A percentile compares a stretch with the other conserved stretches of the same genome.
Conservation (phyloP, 2,797 vertebrate species). For the Linurgus olivaceus region DNA sequence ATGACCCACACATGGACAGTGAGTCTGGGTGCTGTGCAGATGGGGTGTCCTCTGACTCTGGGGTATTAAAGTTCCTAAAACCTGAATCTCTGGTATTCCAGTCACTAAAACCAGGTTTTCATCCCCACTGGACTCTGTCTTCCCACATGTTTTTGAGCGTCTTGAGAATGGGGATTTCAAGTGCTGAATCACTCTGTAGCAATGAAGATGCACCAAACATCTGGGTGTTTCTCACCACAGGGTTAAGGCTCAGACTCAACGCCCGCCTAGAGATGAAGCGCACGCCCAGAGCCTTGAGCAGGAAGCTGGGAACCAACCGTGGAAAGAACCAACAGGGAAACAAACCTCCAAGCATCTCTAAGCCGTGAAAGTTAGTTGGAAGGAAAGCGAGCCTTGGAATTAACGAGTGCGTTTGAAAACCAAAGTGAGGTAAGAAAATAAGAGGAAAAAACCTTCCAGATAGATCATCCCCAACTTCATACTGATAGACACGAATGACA, state of each 20-base stretch:
- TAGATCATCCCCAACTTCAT: slow-evolving; percentile 98
- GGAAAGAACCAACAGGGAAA: slow-evolving; percentile 23
- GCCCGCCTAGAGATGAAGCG: slow-evolving; percentile 3
- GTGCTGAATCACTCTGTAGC: slow-evolving; percentile 36
- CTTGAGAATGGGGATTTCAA: neutral
- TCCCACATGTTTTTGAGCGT: neutral
- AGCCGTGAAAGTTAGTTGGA: slow-evolving; percentile 82
- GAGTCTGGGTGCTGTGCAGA: neutral
- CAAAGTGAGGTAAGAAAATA: slow-evolving; percentile 80
- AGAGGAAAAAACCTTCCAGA: slow-evolving; percentile 93
- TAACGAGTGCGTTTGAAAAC: slow-evolving; percentile 79
- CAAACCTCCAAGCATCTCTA: slow-evolving; percentile 63
- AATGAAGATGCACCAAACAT: neutral
- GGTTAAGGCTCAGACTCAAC: slow-evolving; percentile 47
- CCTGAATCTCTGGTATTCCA: neutral
- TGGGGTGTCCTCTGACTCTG: neutral
- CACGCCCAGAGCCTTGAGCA: neutral
- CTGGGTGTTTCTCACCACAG: slow-evolving; percentile 27
- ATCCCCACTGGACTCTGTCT: neutral
- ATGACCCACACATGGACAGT: neutral
- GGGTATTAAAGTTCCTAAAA: neutral
- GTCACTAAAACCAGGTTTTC: neutral
- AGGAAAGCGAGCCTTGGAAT: slow-evolving; percentile 80
- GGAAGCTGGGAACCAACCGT: slow-evolving; percentile 40
- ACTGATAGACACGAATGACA: slow-evolving; percentile 97